Evolutionary conservation across 2,113 vertebrate genomes (phyloP), one percentile per base, ranked within the genome.

Genomic region (Carlito syrichta): DNA sequence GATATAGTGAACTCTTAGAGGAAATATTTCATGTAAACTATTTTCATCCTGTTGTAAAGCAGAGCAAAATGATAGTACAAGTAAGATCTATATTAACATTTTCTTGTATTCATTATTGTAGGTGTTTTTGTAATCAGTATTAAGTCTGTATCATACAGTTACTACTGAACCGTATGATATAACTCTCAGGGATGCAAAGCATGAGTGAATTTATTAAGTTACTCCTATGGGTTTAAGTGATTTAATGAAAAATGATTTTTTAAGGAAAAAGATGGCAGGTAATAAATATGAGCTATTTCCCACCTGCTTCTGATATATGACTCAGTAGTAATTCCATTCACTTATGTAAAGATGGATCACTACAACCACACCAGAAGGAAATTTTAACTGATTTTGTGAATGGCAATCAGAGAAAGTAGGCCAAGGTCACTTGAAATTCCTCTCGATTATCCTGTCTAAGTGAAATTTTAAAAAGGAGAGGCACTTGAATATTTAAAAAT

Each of bases 221-320:
- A 97, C 92, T 97, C 87, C 87, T 76, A 54, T 78, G 60, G 40
- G 48, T 97, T 91, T 40, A 94, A 96, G 92, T 25, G 90, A 91
- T 97, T 97, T 96, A 94, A 93, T 97, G 96, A 98, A 97, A 98
- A 97, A 97, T 73, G 96, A 97, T 81, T 97, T 96, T 97, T 95
- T 71, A 32, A 85, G 43, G 8, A 2, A 1, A 1, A 89, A 77
- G 7, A 17, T 95, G 94, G 50, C 97, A 95, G 96, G 77, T 98
- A 82, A 96, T 98, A 97, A 98, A 98, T 98, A 97, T 81, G 19
- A 97, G 85, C 85, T 83, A 11, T 32, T 94, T 96, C 17, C 96
- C 95, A 98, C 97, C 97, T 97, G 86, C 45, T 96, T 0, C 0
- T 91, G 92, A 96, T 86, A 60, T 25, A 22, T 71, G 88, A 86